Base-by-base conservation (phyloP, 2,797 vertebrate genomes). In the Acipenser oxyrinchus region DNA sequence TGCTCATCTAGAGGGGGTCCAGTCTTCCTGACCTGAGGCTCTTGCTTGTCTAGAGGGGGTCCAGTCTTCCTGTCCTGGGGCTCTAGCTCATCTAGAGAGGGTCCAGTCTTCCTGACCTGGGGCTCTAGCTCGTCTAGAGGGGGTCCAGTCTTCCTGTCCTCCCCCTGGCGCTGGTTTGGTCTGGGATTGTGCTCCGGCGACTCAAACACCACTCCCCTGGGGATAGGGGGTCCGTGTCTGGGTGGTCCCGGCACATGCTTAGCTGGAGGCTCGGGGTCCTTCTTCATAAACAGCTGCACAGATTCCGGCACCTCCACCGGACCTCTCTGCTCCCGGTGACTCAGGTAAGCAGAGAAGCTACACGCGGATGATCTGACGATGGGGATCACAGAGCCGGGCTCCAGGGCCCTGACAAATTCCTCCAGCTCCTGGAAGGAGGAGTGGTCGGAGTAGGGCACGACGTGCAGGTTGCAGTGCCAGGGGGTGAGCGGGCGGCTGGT, bases 401-500 rank as follows among this genome's bases (percentile, higher is more conserved):
- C 90, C 71, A 99, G 79, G 0, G 90, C 93, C 1, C 87, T 83
- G 9, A 99, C 93, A 77, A 99, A 99, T 74, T 95, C 90, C 0
- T 84, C 76, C 59, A 99, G 84, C 78, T 98, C 96, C 0, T 84
- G 82, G 70, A 90, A 97, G 62, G 96, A 95, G 0, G 96, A 99
- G 76, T 99, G 97, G 72, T 99, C 97, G 0, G 97, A 99, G 78
- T 98, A 99, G 0, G 94, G 95, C 74, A 99, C 67, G 23, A 88
- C 74, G 15, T 95, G 74, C 52, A 96, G 68, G 0, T 83, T 78
- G 23, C 90, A 86, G 72, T 97, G 94, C 49, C 81, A 85, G 59
- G 84, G 78, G 18, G 83, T 83, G 63, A 94, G 10, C 0, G 87
- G 91, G 61, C 93, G 90, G 79, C 95, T 95, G 0, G 96, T 99